Base-by-base conservation (phyloP, 1,140 invertebrate species). In the Lasioglossum albipes region DNA sequence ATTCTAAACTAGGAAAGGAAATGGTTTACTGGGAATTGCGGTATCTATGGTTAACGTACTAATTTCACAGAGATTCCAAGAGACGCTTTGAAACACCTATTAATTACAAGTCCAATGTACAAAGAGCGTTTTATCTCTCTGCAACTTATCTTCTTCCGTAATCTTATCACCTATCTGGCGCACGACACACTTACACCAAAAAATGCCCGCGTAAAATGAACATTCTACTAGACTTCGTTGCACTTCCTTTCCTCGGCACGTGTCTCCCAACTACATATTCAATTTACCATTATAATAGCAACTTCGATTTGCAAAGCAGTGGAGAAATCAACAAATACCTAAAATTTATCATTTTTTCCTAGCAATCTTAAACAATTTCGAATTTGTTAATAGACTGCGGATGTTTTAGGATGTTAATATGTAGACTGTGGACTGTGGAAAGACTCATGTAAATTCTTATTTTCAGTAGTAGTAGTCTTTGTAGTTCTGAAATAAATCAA, bases 21-120 rank as follows among this genome's bases (percentile, higher is more conserved):
- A 64, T 13, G 1, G 57, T 59, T 6, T 22, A 22, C 1, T 16
- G 27, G 61, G 20, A 20, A 20, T 59, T n/a, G 20, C 7, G 20
- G 9, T 18, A 12, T 27, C 7, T 31, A 49, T 7, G 61, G 71
- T 71, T 65, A 64, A 62, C 0, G 49, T 68, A 22, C 16, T 57
- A 66, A 54, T 65, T 49, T 49, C 42, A 57, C 42, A 0, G n/a
- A 57, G 54, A 74, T 62, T 36, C 22, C 22, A 64, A 61, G n/a
- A 69, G 62, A 72, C 59, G 61, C 18, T 66, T 85, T 76, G 57
- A 86, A 77, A 85, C 82, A 71, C 54, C 10, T 78, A 67, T 27
- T 82, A 86, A 86, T 85, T 82, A 42, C 61, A 76, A 64, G 76
- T 85, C 84, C 85, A 87, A 87, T 69, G 85, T 86, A 81, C 85